Conservation (phyloP, 2,888 invertebrate genomes). For the Drosophila stalkeri region DNA sequence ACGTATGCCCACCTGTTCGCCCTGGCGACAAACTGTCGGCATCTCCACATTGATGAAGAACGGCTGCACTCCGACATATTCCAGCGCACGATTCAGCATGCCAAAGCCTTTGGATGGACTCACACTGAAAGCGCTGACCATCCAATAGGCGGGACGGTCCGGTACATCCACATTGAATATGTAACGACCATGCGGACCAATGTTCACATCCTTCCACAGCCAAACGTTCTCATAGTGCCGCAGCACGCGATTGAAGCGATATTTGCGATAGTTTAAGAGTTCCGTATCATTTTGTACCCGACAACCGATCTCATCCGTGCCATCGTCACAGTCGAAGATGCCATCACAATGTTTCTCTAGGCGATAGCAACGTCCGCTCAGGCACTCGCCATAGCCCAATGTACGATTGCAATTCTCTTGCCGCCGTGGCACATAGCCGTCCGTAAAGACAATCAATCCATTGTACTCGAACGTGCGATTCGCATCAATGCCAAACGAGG, state of each 20-base stretch:
- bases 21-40: constrained; percentile 92
- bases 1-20: constrained; percentile 96
- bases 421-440: constrained; percentile 91
- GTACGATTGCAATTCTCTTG: constrained; percentile 90
- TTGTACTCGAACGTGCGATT: constrained; percentile 96
- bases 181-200: constrained; percentile 95
- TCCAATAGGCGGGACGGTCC: constrained; percentile 94
- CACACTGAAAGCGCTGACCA: constrained; percentile 96
- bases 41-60: constrained; percentile 98
- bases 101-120: constrained; percentile 95
- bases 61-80: constrained; percentile 95
- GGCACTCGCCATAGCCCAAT: constrained; percentile 91
- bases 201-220: constrained; percentile 97
- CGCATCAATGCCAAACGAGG: constrained; percentile 96
- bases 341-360: constrained; percentile 92
- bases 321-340: constrained; percentile 91
- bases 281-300: constrained; percentile 88
- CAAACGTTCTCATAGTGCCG: constrained; percentile 97
- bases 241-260: constrained; percentile 93
- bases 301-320: constrained; percentile 94
- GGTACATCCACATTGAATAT: constrained; percentile 95
- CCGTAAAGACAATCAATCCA: constrained; percentile 95
- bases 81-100: constrained; percentile 92
- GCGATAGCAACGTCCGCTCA: constrained; percentile 93
- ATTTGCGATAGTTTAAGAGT: constrained; percentile 90